phyloP scores from a whole-genome alignment of 2,113 vertebrate genomes.

The Rhipidura dahli region DNA sequence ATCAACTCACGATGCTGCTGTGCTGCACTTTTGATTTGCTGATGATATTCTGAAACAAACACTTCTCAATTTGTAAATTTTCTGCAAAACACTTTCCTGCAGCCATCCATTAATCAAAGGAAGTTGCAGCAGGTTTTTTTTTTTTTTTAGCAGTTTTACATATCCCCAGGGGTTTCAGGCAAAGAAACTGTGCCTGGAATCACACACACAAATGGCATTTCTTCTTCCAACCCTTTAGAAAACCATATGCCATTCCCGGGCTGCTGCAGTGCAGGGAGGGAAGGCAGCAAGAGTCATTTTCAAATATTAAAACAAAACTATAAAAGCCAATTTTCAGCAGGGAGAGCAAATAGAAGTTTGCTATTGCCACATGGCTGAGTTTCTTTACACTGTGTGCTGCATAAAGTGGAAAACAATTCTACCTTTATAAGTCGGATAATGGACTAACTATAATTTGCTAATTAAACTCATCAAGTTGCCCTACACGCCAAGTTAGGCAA shows the following conservation, averaged over 20 bases:
- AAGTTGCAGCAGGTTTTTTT: neutral
- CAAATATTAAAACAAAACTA: neutral
- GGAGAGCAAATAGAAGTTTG: neutral
- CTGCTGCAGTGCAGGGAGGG: neutral
- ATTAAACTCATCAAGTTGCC: neutral
- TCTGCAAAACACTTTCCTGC: neutral
- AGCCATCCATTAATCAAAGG: conserved; percentile 12
- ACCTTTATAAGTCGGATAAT: neutral
- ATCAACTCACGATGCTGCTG: neutral
- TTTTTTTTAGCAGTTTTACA: neutral
- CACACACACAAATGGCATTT: neutral
- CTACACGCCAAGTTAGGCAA: neutral
- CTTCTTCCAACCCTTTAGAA: neutral
- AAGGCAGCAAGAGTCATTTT: neutral
- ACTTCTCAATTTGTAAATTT: neutral
- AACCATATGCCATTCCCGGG: neutral
- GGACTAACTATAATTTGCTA: neutral
- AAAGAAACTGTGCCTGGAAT: neutral
- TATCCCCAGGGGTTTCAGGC: neutral
- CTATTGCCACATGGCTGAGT: neutral
- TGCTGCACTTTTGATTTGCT: neutral
- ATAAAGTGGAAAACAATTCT: neutral
- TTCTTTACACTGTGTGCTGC: neutral
- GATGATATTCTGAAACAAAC: neutral
- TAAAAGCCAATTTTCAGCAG: neutral